Conservation (phyloP, 2,797 vertebrate genomes). For the Platalea minor region DNA sequence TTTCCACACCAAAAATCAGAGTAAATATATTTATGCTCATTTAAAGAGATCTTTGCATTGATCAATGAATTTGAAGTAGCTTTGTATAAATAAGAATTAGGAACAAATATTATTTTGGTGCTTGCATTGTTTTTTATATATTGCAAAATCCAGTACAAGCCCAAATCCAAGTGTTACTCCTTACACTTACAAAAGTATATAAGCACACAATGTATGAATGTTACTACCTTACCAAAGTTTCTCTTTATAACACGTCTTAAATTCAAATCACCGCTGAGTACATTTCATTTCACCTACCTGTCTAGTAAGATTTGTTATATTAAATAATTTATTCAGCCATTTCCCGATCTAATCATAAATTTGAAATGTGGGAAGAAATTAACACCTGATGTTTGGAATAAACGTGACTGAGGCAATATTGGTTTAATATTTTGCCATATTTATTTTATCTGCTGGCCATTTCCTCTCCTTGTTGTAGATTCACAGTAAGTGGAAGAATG, state of each 20-base stretch:
- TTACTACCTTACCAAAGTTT: background rate
- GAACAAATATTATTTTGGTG: background rate
- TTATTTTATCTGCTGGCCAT: background rate
- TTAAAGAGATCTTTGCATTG: background rate
- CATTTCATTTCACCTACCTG: background rate
- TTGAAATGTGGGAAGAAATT: background rate
- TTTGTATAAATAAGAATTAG: background rate
- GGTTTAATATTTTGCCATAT: background rate
- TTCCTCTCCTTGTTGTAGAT: background rate
- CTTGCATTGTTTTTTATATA: background rate
- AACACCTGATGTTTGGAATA: background rate
- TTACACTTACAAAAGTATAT: background rate
- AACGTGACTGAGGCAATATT: background rate
- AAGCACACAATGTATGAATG: background rate
- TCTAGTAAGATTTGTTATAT: background rate
- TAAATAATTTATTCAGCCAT: background rate
- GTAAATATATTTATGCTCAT: background rate
- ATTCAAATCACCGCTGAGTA: background rate
- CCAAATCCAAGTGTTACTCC: background rate
- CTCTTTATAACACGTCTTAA: background rate
- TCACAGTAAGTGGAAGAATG: background rate
- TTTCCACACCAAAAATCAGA: background rate
- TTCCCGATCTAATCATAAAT: background rate
- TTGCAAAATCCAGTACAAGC: background rate
- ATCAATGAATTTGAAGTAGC: background rate